Evolutionary conservation across 2,797 vertebrate genomes (phyloP).

Genomic region (Helarctos malayanus): DNA sequence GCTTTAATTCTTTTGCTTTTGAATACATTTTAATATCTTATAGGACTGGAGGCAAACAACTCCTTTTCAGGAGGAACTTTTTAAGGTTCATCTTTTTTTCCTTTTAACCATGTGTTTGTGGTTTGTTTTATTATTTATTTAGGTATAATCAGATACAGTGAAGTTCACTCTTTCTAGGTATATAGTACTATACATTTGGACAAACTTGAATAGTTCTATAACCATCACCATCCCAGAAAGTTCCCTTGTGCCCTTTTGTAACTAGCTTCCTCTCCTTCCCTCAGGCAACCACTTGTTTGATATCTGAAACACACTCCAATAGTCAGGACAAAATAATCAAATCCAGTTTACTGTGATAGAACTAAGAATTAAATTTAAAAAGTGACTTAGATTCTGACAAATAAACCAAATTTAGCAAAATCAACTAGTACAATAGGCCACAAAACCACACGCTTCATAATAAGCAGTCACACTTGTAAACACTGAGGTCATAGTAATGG

Average conservation of each 20-base stretch:
- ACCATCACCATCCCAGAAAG: neutral
- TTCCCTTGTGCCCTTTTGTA: neutral
- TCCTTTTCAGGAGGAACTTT: neutral
- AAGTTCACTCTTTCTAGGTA: neutral
- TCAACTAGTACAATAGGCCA: neutral
- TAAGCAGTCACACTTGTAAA: neutral
- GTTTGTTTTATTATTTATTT: neutral
- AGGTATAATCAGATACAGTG: neutral
- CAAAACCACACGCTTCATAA: neutral
- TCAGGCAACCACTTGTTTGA: neutral
- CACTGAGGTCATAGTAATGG: neutral
- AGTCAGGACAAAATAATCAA: neutral
- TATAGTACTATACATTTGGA: neutral
- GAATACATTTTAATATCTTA: neutral
- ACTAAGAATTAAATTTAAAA: neutral
- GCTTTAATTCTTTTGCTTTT: slow-evolving; percentile 21
- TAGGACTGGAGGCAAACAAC: neutral
- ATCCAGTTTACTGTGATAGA: neutral
- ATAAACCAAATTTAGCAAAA: neutral
- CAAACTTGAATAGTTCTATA: neutral
- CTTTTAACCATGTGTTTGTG: neutral
- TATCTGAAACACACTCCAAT: neutral
- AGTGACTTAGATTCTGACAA: neutral
- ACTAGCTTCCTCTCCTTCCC: neutral
- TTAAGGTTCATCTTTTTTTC: neutral